These are phyloP conservation scores for Amyelois transitella DNA, from an alignment of 1,140 invertebrate genomes.

Conservation along the genomic window DNA sequence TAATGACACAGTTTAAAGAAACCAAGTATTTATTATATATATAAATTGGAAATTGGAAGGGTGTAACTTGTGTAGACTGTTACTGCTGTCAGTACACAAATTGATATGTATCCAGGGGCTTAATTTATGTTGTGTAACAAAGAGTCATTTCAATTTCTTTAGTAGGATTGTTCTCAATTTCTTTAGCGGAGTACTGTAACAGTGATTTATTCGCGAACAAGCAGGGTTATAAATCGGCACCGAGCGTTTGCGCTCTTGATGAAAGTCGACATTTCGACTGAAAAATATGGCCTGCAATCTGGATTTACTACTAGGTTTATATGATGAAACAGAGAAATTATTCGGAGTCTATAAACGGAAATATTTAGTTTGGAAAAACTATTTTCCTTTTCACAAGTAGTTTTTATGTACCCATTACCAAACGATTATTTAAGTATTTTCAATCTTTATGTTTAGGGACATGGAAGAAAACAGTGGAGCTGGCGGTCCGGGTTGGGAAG, in stretches of 20 bases:
- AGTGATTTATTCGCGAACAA: slow-evolving; percentile 19
- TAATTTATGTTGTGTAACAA: slow-evolving; percentile 29
- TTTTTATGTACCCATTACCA: neutral
- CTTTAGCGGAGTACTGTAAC: slow-evolving; percentile 12
- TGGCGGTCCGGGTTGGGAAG: slow-evolving; percentile 80
- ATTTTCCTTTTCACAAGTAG: too few relatives aligned
- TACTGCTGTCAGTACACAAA: slow-evolving; percentile 15
- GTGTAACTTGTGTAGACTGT: slow-evolving; percentile 18
- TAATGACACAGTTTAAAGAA: too few relatives aligned
- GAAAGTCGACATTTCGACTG: slow-evolving; percentile 23
- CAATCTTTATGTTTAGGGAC: slow-evolving; percentile 30
- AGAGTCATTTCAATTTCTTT: slow-evolving; percentile 25
- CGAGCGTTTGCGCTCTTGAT: slow-evolving; percentile 23
- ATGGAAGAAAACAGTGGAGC: slow-evolving; percentile 64
- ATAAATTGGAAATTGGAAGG: too few relatives aligned
- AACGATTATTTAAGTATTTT: neutral
- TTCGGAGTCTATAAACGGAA: too few relatives aligned
- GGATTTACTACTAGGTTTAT: neutral
- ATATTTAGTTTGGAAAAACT: too few relatives aligned
- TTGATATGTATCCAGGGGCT: too few relatives aligned
- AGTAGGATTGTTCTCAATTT: slow-evolving; percentile 31
- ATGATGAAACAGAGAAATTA: too few relatives aligned
- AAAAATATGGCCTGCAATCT: neutral
- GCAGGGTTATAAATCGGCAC: slow-evolving; percentile 19
- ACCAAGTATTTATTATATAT: too few relatives aligned